These are phyloP conservation scores for Pseudococcus longispinus DNA, from an alignment of 2,888 invertebrate genomes.

Conservation along the genomic window DNA sequence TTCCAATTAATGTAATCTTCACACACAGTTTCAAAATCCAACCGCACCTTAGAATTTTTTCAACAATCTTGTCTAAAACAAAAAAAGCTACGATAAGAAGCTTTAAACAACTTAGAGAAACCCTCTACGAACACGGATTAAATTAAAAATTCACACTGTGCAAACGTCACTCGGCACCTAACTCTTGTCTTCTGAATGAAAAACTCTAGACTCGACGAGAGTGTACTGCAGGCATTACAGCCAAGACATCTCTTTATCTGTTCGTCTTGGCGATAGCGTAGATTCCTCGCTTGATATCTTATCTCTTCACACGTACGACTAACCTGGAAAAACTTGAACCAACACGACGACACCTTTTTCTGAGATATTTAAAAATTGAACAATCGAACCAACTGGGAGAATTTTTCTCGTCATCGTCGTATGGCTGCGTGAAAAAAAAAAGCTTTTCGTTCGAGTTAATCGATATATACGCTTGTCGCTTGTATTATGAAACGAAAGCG, in stretches of 20 bases:
- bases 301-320: neutral
- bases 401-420: neutral
- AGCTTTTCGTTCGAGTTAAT: neutral
- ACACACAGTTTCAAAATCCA: neutral
- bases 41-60: neutral
- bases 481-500: neutral
- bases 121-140: neutral
- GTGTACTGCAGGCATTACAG: neutral
- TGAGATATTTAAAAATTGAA: neutral
- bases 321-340: neutral
- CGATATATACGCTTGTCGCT: neutral
- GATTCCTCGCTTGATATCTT: neutral
- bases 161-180: neutral
- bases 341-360: neutral
- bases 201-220: no score
- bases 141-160: slow-evolving; percentile 8
- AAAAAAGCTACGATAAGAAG: neutral
- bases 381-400: neutral
- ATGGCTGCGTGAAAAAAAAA: neutral
- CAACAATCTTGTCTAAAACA: neutral
- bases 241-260: neutral
- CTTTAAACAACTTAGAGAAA: neutral
- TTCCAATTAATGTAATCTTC: neutral
- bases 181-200: neutral
- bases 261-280: neutral